phyloP scores from a whole-genome alignment of 2,888 invertebrate species.

The Torymus auratus region DNA sequence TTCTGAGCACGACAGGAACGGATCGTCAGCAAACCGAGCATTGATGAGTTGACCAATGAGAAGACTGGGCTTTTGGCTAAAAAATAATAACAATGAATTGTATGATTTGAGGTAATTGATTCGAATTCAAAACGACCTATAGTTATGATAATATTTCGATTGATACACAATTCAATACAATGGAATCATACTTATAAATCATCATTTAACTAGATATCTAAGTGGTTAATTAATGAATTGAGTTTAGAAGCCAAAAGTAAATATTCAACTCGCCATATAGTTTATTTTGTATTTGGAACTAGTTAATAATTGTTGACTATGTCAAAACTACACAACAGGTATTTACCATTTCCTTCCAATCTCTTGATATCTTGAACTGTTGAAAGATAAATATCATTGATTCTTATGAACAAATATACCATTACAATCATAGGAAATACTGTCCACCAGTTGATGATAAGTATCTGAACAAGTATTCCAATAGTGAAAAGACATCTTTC shows the following conservation, averaged over 20 bases:
- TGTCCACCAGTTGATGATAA: constrained; percentile 84
- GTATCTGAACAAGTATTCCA: constrained; percentile 85
- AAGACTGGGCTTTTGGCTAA: constrained; percentile 89
- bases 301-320: background rate
- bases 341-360: constrained; percentile 78
- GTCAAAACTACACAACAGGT: constrained; percentile 4
- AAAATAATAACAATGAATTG: background rate
- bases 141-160: no score
- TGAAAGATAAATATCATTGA: constrained; percentile 83
- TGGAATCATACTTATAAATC: no score
- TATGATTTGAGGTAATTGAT: no score
- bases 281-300: no score
- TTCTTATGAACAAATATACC: constrained; percentile 81
- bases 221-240: no score
- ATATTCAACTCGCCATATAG: no score
- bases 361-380: constrained; percentile 86
- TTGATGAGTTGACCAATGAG: constrained; percentile 90
- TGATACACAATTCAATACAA: no score
- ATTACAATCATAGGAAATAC: constrained; percentile 82
- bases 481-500: constrained; percentile 83
- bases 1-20: constrained; percentile 86
- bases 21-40: constrained; percentile 92
- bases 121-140: no score
- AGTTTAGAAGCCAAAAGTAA: no score
- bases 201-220: no score